Conservation (phyloP, 1,140 invertebrate genomes). For the Chrysoperla carnea region DNA sequence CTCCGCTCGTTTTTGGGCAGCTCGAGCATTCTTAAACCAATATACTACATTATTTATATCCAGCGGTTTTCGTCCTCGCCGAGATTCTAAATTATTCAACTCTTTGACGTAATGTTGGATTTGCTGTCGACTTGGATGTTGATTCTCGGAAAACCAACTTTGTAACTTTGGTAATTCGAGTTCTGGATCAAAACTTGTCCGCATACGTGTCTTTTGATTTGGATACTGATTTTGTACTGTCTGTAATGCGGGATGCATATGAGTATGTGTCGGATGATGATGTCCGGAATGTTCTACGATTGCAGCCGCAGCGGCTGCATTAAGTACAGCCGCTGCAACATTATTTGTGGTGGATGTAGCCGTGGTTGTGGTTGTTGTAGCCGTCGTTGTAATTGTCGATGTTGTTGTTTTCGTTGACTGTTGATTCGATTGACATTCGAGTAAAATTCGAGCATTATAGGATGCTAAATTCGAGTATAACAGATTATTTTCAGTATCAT, state of each 20-base stretch:
- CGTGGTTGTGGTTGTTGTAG: conserved; percentile 23
- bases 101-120: conserved; percentile 91
- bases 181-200: conserved; percentile 89
- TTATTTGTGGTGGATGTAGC: conserved; percentile 33
- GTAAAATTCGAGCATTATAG: no score
- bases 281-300: conserved; percentile 26
- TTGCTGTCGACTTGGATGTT: conserved; percentile 84
- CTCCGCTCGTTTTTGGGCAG: conserved; percentile 81
- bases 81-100: conserved; percentile 78
- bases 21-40: conserved; percentile 97
- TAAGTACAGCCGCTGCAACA: conserved; percentile 21
- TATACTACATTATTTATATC: conserved; percentile 97
- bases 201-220: conserved; percentile 77
- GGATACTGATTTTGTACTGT: conserved; percentile 53
- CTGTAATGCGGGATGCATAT: conserved; percentile 48
- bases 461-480: no score
- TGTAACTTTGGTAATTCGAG: conserved; percentile 86
- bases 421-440: no score
- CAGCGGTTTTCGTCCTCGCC: conserved; percentile 78
- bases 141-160: conserved; percentile 89
- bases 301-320: conserved; percentile 23
- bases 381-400: not conserved
- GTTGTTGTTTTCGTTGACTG: not conserved
- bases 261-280: conserved; percentile 24
- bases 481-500: not conserved